Evolutionary conservation across 2,113 vertebrate genomes (phyloP).

Genomic region (Campylorhamphus procurvoides): DNA sequence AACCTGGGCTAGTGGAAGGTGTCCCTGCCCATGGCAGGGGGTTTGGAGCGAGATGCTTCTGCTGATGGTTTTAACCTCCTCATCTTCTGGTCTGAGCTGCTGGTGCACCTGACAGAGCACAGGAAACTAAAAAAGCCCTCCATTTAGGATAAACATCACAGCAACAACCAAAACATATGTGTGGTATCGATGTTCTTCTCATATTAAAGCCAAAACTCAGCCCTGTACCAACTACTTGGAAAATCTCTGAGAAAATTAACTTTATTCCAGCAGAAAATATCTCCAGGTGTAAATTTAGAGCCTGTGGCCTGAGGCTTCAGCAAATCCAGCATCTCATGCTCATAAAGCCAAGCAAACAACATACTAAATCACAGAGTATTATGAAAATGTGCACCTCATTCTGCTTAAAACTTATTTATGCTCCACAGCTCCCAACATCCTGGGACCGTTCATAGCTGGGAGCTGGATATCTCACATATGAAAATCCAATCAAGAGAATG

Average conservation of each 20-base stretch:
- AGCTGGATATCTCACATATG: slow-evolving; percentile 81
- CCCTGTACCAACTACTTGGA: neutral
- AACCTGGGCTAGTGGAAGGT: neutral
- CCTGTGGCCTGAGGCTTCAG: neutral
- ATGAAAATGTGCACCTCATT: neutral
- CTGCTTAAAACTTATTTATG: neutral
- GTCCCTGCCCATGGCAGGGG: neutral
- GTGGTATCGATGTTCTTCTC: neutral
- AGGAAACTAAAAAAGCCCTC: neutral
- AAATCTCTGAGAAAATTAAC: neutral
- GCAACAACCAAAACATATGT: neutral
- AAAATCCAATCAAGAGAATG: slow-evolving; percentile 85
- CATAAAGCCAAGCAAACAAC: neutral
- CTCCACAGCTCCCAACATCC: neutral
- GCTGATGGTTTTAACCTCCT: neutral
- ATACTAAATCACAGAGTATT: neutral
- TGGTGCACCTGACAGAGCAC: neutral
- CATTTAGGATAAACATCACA: neutral
- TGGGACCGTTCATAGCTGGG: slow-evolving; percentile 2
- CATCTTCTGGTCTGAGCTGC: neutral
- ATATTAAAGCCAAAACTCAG: neutral
- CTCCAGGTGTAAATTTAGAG: neutral
- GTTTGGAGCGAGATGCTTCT: neutral
- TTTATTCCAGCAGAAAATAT: neutral
- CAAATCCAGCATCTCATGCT: neutral